Conservation (phyloP, 1,140 invertebrate genomes). For the Dendrolimus punctatus region DNA sequence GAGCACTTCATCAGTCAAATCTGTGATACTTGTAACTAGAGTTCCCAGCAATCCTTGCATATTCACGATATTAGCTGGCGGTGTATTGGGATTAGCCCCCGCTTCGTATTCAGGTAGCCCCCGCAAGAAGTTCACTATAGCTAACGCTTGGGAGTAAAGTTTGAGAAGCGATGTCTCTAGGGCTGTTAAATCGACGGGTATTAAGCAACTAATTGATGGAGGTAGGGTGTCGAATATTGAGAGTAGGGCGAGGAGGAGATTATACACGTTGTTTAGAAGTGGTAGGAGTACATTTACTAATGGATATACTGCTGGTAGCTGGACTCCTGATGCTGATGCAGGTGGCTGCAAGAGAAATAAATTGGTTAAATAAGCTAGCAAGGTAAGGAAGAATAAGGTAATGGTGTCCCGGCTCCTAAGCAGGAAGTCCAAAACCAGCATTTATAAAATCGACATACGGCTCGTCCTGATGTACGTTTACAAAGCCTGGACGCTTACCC, state of each 20-base stretch:
- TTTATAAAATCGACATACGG: too few species aligned
- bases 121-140: conserved; percentile 59
- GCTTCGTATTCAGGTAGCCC: conserved; percentile 51
- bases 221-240: conserved; percentile 60
- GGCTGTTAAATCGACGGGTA: conserved; percentile 54
- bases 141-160: conserved; percentile 56
- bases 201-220: conserved; percentile 40
- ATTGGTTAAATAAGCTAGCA: conserved; percentile 1
- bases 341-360: conserved; percentile 37
- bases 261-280: conserved; percentile 60
- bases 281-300: conserved; percentile 59
- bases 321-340: conserved; percentile 38
- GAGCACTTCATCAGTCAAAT: conserved; percentile 45
- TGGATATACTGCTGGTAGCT: conserved; percentile 56
- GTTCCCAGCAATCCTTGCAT: conserved; percentile 42
- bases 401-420: too few species aligned
- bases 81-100: conserved; percentile 47
- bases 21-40: conserved; percentile 37
- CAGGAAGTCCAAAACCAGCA: too few species aligned
- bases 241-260: conserved; percentile 51
- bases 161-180: conserved; percentile 56
- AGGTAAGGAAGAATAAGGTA: too few species aligned
- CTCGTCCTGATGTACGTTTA: too few species aligned
- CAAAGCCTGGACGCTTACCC: too few species aligned
- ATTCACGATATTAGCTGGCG: conserved; percentile 30